These are phyloP conservation scores for Daboia siamensis DNA, from an alignment of 2,113 vertebrate species.

Conservation along the genomic window DNA sequence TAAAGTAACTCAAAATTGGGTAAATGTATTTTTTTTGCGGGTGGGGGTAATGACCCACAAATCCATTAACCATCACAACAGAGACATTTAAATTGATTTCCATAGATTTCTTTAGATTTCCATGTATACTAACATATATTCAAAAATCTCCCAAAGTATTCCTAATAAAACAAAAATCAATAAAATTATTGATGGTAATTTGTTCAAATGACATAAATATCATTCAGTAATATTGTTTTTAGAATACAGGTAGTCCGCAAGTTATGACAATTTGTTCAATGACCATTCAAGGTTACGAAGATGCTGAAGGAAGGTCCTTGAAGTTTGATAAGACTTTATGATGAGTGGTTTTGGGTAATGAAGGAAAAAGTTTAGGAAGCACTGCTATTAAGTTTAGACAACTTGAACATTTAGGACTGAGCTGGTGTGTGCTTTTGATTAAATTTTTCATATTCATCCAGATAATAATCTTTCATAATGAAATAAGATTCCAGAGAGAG, in stretches of 20 bases:
- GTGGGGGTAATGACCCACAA: background rate
- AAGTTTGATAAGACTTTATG: background rate
- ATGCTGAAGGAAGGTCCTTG: background rate
- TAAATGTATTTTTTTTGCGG: background rate
- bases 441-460: background rate
- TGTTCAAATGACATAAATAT: background rate
- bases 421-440: background rate
- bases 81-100: background rate
- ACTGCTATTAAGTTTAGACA: conserved; percentile 7
- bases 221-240: background rate
- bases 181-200: background rate
- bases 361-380: background rate
- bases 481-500: conserved; percentile 9
- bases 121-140: background rate
- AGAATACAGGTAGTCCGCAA: background rate
- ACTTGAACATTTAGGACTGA: background rate
- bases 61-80: background rate
- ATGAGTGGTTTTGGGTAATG: background rate
- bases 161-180: background rate
- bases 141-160: background rate
- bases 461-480: conserved; percentile 29
- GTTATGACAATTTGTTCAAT: background rate
- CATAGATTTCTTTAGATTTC: background rate
- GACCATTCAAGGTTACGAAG: background rate
- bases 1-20: background rate